Evolutionary conservation across 2,113 vertebrate genomes (phyloP).

Genomic region (Alaudala cheleensis): DNA sequence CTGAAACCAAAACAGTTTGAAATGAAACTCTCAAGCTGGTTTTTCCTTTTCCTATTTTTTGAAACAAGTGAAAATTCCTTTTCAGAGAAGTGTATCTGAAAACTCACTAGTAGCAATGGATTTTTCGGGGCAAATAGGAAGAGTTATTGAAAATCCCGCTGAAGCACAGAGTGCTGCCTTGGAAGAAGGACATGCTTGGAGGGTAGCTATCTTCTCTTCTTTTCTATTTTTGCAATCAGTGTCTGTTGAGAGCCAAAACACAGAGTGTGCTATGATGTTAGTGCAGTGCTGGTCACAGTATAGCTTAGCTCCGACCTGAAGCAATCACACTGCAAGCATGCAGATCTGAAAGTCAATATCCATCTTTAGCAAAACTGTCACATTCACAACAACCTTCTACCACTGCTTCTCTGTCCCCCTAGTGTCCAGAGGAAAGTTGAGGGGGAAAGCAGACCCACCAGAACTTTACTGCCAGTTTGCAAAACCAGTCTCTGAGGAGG

Average conservation of each 20-base stretch:
- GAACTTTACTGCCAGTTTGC: constrained; percentile 73
- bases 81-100: constrained; percentile 95
- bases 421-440: constrained; percentile 72
- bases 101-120: constrained; percentile 99
- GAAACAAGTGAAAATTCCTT: constrained; percentile 50
- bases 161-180: constrained; percentile 96
- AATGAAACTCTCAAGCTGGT: constrained; percentile 43
- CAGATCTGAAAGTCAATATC: constrained; percentile 26
- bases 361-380: constrained; percentile 47
- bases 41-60: constrained; percentile 11
- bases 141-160: constrained; percentile 95
- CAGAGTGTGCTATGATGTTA: constrained; percentile 27
- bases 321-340: constrained; percentile 58
- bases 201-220: constrained; percentile 79
- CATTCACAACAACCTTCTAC: constrained; percentile 47
- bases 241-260: constrained; percentile 4
- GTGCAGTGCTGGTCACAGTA: constrained; percentile 44
- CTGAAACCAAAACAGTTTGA: constrained; percentile 11
- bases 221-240: constrained; percentile 34
- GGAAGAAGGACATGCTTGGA: constrained; percentile 97
- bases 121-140: constrained; percentile 96
- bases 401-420: constrained; percentile 71
- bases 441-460: constrained; percentile 69
- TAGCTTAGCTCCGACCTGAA: constrained; percentile 60
- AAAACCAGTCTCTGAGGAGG: constrained; percentile 70